Conservation (phyloP, 1,140 invertebrate genomes). For the Platorchestia sp. region DNA sequence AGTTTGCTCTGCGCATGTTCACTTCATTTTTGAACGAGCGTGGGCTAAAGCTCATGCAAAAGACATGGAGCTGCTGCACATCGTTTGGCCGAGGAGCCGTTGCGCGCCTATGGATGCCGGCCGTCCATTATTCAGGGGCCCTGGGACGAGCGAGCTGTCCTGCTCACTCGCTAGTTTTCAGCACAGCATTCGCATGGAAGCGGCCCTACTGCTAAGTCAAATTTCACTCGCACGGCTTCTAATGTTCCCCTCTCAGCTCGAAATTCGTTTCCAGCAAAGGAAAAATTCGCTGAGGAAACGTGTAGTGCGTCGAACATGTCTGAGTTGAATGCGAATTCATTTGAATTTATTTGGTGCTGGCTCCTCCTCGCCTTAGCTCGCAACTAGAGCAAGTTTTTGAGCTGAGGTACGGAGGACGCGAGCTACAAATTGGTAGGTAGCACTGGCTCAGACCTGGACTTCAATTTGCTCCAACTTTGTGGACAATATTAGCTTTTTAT, state of each 20-base stretch:
- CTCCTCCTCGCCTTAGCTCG: conserved; percentile 11
- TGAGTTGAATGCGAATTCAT: conserved; percentile 55
- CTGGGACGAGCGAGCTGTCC: neutral
- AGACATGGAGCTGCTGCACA: neutral
- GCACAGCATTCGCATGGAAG: neutral
- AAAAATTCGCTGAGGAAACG: conserved; percentile 34
- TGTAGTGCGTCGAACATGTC: conserved; percentile 50
- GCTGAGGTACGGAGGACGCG: conserved; percentile 6
- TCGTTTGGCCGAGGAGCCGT: neutral
- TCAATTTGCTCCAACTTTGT: conserved; percentile 50
- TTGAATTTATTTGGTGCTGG: conserved; percentile 43
- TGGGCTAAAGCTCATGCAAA: neutral
- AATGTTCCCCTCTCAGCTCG: conserved; percentile 25
- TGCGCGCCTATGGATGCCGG: conserved; percentile 25
- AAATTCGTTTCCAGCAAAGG: conserved; percentile 7
- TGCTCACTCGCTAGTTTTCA: conserved; percentile 1
- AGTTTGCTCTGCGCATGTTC: neutral
- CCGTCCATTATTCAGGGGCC: conserved; percentile 1
- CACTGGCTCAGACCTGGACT: conserved; percentile 3
- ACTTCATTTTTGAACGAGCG: neutral
- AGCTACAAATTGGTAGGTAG: conserved; percentile 43
- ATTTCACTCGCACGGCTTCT: conserved; percentile 39
- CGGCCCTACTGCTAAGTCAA: conserved; percentile 48
- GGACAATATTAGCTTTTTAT: conserved; percentile 43
- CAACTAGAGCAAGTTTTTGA: conserved; percentile 3